Evolutionary conservation across 2,888 invertebrate genomes (phyloP).

Genomic region (Oscheius sp.): DNA sequence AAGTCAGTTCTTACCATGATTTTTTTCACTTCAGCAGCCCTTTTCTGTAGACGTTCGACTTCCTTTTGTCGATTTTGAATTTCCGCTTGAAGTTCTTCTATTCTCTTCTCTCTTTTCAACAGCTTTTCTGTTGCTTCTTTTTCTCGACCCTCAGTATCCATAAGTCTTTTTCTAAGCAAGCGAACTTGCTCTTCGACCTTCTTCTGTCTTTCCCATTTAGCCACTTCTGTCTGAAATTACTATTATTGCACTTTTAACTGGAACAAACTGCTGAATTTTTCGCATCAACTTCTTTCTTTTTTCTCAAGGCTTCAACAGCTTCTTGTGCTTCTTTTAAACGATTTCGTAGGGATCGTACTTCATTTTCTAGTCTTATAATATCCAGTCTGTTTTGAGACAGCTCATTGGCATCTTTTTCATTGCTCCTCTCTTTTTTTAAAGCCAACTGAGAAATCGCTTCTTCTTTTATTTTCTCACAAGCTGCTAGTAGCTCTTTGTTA

Average conservation of each 20-base stretch:
- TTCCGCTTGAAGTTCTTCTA: constrained; percentile 28
- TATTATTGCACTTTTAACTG: constrained; percentile 3
- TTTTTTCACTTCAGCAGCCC: not conserved
- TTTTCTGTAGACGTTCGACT: constrained; percentile 12
- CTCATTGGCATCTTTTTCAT: constrained; percentile 35
- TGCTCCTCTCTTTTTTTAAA: constrained; percentile 21
- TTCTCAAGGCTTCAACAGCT: constrained; percentile 17
- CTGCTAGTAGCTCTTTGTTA: constrained; percentile 45
- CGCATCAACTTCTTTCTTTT: constrained; percentile 24
- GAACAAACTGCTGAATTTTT: constrained; percentile 30
- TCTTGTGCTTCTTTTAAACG: constrained; percentile 33
- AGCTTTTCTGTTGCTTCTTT: not conserved
- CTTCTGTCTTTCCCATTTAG: constrained; percentile 24
- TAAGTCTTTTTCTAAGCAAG: constrained; percentile 1
- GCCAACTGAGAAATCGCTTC: constrained; percentile 46
- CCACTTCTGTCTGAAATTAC: constrained; percentile 26
- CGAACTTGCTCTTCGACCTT: not conserved
- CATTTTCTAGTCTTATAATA: constrained; percentile 33
- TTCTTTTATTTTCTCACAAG: constrained; percentile 52
- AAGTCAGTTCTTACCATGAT: constrained; percentile 1
- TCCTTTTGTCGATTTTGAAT: constrained; percentile 1
- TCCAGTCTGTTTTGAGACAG: constrained; percentile 27
- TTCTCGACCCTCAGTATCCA: constrained; percentile 12
- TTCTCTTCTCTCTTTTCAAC: constrained; percentile 16
- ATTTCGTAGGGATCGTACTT: constrained; percentile 40